Base-by-base conservation (phyloP, 1,140 invertebrate species). In the Idris sp. region DNA sequence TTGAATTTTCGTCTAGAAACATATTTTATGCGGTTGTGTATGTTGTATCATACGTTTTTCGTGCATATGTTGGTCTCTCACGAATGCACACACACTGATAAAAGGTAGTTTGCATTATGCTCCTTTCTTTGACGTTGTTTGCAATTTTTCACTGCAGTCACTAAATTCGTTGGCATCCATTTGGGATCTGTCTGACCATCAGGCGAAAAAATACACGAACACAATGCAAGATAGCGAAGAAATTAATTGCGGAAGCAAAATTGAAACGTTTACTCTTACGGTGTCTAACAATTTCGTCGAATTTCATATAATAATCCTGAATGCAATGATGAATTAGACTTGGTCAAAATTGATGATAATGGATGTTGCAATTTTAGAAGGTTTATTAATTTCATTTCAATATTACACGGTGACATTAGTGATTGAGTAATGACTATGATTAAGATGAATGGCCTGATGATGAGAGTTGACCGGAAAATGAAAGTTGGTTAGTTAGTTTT, bases 61-160 rank as follows among this genome's bases (percentile, higher is more conserved):
- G 38, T 44, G 54, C 65, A 69, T 31, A 73, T 62, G 72, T 64
- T 67, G 59, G 48, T 41, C 30, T 46, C 49, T 56, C 56, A 77
- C 59, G 41, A 67, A 48, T 51, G 43, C 64, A 65, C n/a, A n/a
- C n/a, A n/a, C n/a, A n/a, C n/a, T n/a, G n/a, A n/a, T n/a, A n/a
- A n/a, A n/a, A n/a, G n/a, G n/a, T n/a, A n/a, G n/a, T 22, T 22
- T 22, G 19, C 19, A 6, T 6, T 22, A 22, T 22, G 19, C 46
- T 74, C 73, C 11, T 33, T 53, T 44, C 38, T 65, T 30, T 61
- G 30, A 48, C 40, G n/a, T 62, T n/a, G 13, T 26, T 8, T 31
- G 28, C 36, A 35, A 53, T 64, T 62, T 51, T 25, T 61, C 56
- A 61, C 8, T 1, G 26, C 19, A 4, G 2, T 6, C 10, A 22